Evolutionary conservation across 2,797 vertebrate species (phyloP).

Genomic region (Sardinella longiceps): DNA sequence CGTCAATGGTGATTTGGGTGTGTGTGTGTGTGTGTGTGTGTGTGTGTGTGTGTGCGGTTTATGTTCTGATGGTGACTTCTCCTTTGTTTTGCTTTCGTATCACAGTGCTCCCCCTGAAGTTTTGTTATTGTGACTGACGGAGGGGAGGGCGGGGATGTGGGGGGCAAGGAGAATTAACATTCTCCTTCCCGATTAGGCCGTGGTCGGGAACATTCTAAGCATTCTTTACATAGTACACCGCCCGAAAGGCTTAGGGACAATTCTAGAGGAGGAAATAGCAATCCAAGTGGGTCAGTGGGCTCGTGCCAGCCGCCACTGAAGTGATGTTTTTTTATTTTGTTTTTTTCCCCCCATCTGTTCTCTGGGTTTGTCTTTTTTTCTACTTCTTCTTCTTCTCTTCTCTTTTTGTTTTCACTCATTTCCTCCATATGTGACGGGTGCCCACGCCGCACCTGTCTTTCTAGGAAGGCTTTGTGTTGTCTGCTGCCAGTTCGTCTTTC

Average conservation of each 20-base stretch:
- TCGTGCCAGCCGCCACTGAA: slow-evolving; percentile 42
- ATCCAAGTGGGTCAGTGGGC: slow-evolving; percentile 58
- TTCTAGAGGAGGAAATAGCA: slow-evolving; percentile 52
- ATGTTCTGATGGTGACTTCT: not conserved
- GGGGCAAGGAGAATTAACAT: slow-evolving; percentile 68
- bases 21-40: too few relatives aligned
- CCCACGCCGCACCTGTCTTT: slow-evolving; percentile 37
- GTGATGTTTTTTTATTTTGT: slow-evolving; percentile 34
- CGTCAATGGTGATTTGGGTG: too few relatives aligned
- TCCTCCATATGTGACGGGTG: slow-evolving; percentile 35
- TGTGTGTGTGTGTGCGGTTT: too few relatives aligned
- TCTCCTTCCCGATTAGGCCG: slow-evolving; percentile 59
- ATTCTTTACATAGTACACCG: slow-evolving; percentile 66
- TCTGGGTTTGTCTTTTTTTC: slow-evolving; percentile 35
- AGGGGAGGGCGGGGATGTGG: too few relatives aligned
- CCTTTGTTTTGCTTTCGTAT: not conserved
- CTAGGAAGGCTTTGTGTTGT: slow-evolving; percentile 32
- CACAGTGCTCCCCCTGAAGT: slow-evolving; percentile 50
- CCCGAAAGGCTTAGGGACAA: slow-evolving; percentile 53
- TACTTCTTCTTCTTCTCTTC: not conserved
- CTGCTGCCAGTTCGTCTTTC: not conserved
- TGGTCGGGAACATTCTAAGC: slow-evolving; percentile 65
- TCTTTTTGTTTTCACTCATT: slow-evolving; percentile 24
- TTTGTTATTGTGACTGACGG: slow-evolving; percentile 57
- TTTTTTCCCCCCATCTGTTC: not conserved